Evolutionary conservation across 2,797 vertebrate species (phyloP).

Genomic region (Pteropus rufus): DNA sequence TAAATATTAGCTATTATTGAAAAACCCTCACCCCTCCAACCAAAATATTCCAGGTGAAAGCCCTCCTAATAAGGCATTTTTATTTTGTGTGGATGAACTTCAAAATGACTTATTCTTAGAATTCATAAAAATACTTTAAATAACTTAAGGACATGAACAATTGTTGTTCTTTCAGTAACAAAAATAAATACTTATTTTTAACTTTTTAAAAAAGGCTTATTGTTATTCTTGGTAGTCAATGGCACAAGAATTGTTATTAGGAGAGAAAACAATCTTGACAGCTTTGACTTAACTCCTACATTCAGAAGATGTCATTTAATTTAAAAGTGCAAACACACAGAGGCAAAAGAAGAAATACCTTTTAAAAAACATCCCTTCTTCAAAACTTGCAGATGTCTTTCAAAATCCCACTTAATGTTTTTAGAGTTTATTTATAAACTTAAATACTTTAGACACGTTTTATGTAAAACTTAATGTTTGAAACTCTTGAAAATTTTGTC

Average conservation of each 20-base stretch:
- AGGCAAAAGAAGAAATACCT: conserved; percentile 44
- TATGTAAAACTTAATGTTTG: conserved; percentile 34
- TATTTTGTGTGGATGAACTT: conserved; percentile 55
- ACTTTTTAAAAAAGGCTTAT: conserved; percentile 57
- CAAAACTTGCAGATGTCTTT: conserved; percentile 62
- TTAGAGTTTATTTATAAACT: conserved; percentile 61
- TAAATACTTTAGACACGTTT: conserved; percentile 34
- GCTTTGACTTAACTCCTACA: conserved; percentile 64
- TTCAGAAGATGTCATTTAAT: conserved; percentile 41
- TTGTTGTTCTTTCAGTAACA: conserved; percentile 56
- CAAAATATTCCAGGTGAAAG: not conserved
- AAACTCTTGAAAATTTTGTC: conserved; percentile 33
- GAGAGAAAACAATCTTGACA: conserved; percentile 43
- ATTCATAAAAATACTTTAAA: conserved; percentile 68
- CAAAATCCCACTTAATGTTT: conserved; percentile 57
- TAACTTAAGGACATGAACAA: conserved; percentile 61
- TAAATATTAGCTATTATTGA: not conserved
- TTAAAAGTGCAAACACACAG: conserved; percentile 61
- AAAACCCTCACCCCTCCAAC: not conserved
- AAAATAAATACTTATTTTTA: conserved; percentile 68
- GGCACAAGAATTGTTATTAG: conserved; percentile 61
- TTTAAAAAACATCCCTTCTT: conserved; percentile 45
- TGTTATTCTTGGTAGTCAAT: conserved; percentile 65
- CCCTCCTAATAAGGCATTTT: conserved; percentile 6
- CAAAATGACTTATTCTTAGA: conserved; percentile 70